Evolutionary conservation across 2,797 vertebrate species (phyloP).

Genomic region (Channa striata): DNA sequence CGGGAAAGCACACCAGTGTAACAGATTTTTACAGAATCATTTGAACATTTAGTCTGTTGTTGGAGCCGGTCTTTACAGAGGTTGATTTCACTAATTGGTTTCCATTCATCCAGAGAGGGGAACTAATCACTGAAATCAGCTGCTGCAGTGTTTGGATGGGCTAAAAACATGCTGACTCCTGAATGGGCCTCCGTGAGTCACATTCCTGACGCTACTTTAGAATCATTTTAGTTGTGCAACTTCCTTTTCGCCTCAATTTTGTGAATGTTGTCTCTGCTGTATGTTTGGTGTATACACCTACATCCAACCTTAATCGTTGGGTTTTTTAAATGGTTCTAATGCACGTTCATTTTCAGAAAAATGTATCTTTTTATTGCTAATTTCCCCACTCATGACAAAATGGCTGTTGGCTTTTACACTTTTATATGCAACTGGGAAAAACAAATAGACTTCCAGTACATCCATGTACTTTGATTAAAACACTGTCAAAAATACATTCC

Average conservation of each 20-base stretch:
- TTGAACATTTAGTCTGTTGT: slow-evolving; percentile 53
- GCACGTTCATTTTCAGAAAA: too few species aligned
- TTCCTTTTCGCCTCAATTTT: background rate
- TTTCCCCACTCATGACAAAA: too few species aligned
- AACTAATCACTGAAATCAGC: slow-evolving; percentile 75
- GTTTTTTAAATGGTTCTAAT: too few species aligned
- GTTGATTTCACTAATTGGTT: slow-evolving; percentile 78
- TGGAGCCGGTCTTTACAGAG: slow-evolving; percentile 56
- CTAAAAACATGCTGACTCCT: slow-evolving; percentile 64
- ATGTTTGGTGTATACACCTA: background rate
- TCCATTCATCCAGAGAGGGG: slow-evolving; percentile 75
- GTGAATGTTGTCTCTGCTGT: background rate
- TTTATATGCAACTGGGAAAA: too few species aligned
- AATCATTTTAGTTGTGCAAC: slow-evolving; percentile 22
- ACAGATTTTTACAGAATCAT: slow-evolving; percentile 51
- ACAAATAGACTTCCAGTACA: too few species aligned
- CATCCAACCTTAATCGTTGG: background rate
- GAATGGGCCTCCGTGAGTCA: slow-evolving; percentile 21
- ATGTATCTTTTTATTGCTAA: too few species aligned
- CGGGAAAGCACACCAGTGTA: slow-evolving; percentile 57
- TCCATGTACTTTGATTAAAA: too few species aligned
- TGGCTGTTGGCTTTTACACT: background rate
- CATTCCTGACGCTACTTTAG: slow-evolving; percentile 13
- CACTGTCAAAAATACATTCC: too few species aligned
- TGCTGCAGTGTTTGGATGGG: slow-evolving; percentile 58